phyloP scores from a whole-genome alignment of 1,140 invertebrate genomes.

The Aphis gossypii region DNA sequence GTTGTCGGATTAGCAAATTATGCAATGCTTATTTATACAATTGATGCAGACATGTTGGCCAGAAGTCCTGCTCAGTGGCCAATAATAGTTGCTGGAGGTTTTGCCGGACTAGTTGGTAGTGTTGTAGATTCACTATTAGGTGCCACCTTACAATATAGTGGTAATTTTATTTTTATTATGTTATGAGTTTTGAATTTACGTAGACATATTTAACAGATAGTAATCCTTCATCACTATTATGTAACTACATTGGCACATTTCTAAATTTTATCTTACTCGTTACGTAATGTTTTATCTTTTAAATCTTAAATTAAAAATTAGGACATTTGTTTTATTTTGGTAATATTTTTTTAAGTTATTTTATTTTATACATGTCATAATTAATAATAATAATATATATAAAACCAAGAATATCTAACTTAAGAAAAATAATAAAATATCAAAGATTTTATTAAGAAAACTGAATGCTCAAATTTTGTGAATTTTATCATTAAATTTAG shows the following conservation, averaged over 20 bases:
- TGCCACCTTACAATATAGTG: constrained; percentile 85
- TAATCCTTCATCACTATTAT: not conserved
- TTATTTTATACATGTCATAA: too few species aligned
- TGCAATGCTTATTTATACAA: constrained; percentile 71
- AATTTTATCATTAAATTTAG: too few species aligned
- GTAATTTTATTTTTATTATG: constrained; percentile 64
- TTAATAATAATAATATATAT: too few species aligned
- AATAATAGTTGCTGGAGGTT: constrained; percentile 74
- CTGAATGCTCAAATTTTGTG: too few species aligned
- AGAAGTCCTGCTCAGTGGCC: constrained; percentile 82
- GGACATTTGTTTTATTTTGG: too few species aligned
- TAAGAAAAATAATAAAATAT: too few species aligned
- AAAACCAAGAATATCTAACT: too few species aligned
- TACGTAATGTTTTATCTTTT: too few species aligned
- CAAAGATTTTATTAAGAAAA: too few species aligned
- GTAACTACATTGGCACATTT: not conserved
- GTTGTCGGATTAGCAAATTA: constrained; percentile 79
- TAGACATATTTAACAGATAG: not conserved
- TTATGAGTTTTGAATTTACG: too few species aligned
- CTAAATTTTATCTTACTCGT: not conserved
- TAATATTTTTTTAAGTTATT: too few species aligned
- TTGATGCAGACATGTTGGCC: constrained; percentile 69
- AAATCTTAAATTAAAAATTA: too few species aligned
- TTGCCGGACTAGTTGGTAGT: constrained; percentile 81
- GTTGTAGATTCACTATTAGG: constrained; percentile 85